Percentiles rank a stretch among this genome's conserved stretches.
phyloP scores from a whole-genome alignment of 1,140 invertebrate species.

The Acromyrmex heyeri region DNA sequence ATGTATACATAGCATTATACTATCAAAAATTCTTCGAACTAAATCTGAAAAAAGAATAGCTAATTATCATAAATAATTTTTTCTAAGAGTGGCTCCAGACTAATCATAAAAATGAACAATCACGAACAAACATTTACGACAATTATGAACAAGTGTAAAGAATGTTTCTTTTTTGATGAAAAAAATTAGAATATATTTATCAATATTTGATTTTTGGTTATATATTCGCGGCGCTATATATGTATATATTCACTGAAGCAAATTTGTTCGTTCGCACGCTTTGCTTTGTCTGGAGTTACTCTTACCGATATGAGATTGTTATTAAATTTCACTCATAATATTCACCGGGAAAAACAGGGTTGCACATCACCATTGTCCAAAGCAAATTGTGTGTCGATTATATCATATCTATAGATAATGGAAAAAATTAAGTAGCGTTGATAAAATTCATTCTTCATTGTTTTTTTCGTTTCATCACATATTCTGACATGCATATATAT shows the following conservation, averaged over 20 bases:
- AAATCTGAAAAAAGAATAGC: not conserved
- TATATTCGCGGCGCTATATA: not conserved
- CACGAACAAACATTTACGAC: not conserved
- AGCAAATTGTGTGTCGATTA: slow-evolving; percentile 14
- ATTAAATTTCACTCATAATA: slow-evolving; percentile 21
- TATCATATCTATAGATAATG: not conserved
- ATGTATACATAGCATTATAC: not conserved
- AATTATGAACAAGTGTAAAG: not conserved
- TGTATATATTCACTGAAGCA: not conserved
- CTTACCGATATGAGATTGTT: not conserved
- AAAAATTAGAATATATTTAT: not conserved
- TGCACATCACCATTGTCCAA: not conserved
- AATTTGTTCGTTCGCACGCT: not conserved
- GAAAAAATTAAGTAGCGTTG: not conserved
- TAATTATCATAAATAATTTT: not conserved
- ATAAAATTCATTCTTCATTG: slow-evolving; percentile 3
- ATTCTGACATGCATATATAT: not conserved
- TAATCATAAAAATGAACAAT: not conserved
- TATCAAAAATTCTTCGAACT: not conserved
- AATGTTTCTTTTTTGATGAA: not conserved
- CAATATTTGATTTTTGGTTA: not conserved
- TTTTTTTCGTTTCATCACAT: not conserved
- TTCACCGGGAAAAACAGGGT: slow-evolving; percentile 57
- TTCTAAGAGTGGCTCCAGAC: not conserved
- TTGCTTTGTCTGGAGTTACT: not conserved